phyloP scores from a whole-genome alignment of 2,113 vertebrate species.

The Equus quagga region DNA sequence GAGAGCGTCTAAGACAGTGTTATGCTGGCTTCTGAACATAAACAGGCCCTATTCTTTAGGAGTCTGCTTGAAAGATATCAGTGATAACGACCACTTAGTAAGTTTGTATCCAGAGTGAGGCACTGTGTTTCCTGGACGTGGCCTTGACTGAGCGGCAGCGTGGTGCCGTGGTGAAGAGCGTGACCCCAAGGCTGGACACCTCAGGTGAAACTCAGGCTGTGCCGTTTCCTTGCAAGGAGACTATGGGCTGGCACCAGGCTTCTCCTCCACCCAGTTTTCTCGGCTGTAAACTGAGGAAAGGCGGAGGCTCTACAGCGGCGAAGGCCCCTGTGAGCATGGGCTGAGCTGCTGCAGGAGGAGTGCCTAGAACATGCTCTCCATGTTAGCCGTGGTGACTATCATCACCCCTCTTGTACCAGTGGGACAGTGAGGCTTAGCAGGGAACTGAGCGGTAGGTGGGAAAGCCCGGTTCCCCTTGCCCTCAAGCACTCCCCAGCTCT shows the following conservation, averaged over 20 bases:
- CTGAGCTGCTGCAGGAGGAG: accelerated
- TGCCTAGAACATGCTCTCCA: neutral
- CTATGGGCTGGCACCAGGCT: neutral
- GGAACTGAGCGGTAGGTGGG: neutral
- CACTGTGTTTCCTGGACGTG: neutral
- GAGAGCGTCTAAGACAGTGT: neutral
- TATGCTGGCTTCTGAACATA: neutral
- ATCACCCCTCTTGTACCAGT: too few relatives aligned
- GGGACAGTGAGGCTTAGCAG: neutral
- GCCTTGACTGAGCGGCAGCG: accelerated
- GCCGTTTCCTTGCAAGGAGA: neutral
- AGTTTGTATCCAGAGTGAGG: neutral
- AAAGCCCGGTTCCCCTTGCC: neutral
- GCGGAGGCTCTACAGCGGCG: accelerated
- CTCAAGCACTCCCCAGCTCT: too few relatives aligned
- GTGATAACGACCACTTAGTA: too few relatives aligned
- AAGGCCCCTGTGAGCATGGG: neutral
- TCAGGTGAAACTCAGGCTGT: neutral
- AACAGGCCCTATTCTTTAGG: neutral
- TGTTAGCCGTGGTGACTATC: accelerated
- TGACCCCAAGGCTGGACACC: accelerated
- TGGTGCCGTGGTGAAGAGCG: accelerated
- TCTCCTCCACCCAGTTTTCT: neutral
- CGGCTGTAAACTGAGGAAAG: neutral
- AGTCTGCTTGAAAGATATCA: neutral